A percentile compares a stretch with the other conserved stretches of the same genome.
These are phyloP conservation scores for Heliornis fulica DNA, from an alignment of 2,113 vertebrate genomes.

Conservation along the genomic window DNA sequence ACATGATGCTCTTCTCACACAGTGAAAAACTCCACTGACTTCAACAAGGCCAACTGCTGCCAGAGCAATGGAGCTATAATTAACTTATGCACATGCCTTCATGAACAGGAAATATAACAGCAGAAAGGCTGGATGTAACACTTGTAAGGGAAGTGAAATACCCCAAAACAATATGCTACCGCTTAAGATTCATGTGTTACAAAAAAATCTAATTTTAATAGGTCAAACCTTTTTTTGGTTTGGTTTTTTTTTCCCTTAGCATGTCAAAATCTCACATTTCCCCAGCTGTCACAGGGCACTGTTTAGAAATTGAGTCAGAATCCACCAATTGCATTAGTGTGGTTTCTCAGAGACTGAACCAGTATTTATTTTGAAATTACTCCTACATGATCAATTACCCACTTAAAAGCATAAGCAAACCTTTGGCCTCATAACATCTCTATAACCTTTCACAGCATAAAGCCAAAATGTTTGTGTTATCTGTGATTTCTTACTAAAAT, in stretches of 20 bases:
- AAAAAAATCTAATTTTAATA: background rate
- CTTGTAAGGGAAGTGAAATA: background rate
- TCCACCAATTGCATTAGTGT: background rate
- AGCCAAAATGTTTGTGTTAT: background rate
- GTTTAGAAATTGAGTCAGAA: background rate
- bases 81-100: background rate
- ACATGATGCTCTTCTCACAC: background rate
- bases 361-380: background rate
- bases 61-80: background rate
- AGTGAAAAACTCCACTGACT: background rate
- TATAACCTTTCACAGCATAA: background rate
- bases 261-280: background rate
- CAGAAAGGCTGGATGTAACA: background rate
- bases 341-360: background rate
- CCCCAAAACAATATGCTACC: background rate
- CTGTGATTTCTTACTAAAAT: slow-evolving; percentile 1
- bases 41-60: background rate
- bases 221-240: background rate
- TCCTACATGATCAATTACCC: background rate
- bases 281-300: background rate
- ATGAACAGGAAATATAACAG: background rate
- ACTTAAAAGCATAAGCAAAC: background rate
- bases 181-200: background rate
- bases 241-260: background rate
- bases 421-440: background rate